Percentiles rank a stretch among this genome's conserved stretches.
Evolutionary conservation across 2,797 vertebrate species (phyloP).

Genomic region (Coreius guichenoti): DNA sequence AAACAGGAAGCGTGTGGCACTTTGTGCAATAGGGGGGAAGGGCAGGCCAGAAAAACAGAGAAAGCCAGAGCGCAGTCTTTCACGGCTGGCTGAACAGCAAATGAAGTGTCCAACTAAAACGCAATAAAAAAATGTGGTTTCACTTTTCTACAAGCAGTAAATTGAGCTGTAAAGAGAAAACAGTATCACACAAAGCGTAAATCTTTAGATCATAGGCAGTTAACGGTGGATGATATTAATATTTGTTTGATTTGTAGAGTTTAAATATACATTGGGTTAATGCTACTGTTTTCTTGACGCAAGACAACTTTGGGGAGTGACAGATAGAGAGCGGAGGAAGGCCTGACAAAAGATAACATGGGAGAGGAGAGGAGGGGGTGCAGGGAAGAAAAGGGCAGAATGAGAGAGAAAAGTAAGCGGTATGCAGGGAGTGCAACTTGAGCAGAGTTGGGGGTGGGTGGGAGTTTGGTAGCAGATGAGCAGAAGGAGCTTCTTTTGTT

Average conservation of each 20-base stretch:
- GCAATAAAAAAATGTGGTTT: constrained; percentile 30
- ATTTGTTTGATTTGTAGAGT: constrained; percentile 15
- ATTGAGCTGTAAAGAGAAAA: background rate
- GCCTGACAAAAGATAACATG: constrained; percentile 46
- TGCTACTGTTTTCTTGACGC: constrained; percentile 39
- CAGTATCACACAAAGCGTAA: background rate
- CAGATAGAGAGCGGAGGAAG: constrained; percentile 34
- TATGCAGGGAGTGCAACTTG: constrained; percentile 55
- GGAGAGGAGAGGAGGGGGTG: constrained; percentile 33
- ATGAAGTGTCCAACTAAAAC: constrained; percentile 29
- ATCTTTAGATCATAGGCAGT: background rate
- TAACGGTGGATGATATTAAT: background rate
- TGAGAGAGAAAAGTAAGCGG: constrained; percentile 42
- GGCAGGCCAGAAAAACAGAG: constrained; percentile 33
- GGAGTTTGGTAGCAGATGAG: constrained; percentile 28
- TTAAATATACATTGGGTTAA: constrained; percentile 20
- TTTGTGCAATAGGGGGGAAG: constrained; percentile 59
- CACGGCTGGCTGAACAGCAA: constrained; percentile 46
- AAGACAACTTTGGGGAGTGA: constrained; percentile 41
- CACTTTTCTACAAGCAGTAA: constrained; percentile 15
- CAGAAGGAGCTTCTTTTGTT: constrained; percentile 47
- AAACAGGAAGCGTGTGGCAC: constrained; percentile 80
- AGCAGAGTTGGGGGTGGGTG: constrained; percentile 38
- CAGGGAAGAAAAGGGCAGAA: constrained; percentile 20
- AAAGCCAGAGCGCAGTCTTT: constrained; percentile 45